Evolutionary conservation across 2,797 vertebrate genomes (phyloP).

Genomic region (Botia kubotai): DNA sequence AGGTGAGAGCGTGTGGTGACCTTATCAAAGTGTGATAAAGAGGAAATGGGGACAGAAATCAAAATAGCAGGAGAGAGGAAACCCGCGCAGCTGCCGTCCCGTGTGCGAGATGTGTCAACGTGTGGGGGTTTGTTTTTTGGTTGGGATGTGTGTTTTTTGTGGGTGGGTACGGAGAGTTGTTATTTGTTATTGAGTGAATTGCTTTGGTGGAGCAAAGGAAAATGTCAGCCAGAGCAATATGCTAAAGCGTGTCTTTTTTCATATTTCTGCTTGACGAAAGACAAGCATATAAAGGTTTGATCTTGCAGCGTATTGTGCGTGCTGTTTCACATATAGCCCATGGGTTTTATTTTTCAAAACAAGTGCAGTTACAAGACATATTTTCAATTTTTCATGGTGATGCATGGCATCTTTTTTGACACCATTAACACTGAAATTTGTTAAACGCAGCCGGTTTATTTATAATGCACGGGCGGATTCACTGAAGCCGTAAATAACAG

Average conservation of each 20-base stretch:
- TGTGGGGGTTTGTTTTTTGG: not conserved
- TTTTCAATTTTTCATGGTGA: not conserved
- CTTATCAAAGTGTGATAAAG: conserved; percentile 85
- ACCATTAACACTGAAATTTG: not conserved
- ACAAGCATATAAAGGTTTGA: conserved; percentile 44
- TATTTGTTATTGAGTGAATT: conserved; percentile 58
- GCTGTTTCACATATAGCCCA: not conserved
- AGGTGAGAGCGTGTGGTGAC: conserved; percentile 81
- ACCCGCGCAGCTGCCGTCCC: conserved; percentile 67
- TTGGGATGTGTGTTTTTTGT: not conserved
- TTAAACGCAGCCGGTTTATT: not conserved
- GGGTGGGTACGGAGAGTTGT: not conserved
- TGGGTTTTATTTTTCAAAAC: conserved; percentile 7
- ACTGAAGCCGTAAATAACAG: not conserved
- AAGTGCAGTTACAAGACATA: not conserved
- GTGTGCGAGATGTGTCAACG: conserved; percentile 37
- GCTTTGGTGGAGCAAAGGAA: conserved; percentile 67
- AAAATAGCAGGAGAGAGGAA: conserved; percentile 75
- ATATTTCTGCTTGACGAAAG: conserved; percentile 41
- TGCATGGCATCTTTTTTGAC: not conserved
- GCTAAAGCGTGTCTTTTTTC: conserved; percentile 45
- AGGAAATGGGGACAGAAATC: conserved; percentile 83
- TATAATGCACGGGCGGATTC: not conserved
- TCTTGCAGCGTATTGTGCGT: conserved; percentile 6
- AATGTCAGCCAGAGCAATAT: conserved; percentile 64